Base-by-base conservation (phyloP, 1,140 invertebrate genomes). In the Rhagoletis pomonella region DNA sequence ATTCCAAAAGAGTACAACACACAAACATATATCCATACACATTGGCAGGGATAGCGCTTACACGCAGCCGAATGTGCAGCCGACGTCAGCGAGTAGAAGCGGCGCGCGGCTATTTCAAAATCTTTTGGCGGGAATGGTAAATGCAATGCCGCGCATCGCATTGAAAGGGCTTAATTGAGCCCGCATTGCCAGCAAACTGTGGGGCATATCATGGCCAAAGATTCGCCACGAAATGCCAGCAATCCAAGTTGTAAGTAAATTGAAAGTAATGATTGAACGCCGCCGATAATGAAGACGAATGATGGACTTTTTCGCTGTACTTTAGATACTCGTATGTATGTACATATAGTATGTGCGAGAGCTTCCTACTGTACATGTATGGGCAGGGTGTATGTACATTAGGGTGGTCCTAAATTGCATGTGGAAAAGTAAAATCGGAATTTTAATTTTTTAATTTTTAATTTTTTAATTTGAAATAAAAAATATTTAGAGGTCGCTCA, bases 251-350 rank as follows among this genome's bases (percentile, higher is more conserved):
- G 42, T 73, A 73, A 73, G 67, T 73, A 73, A 73, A 73, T 73
- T 73, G 73, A 81, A 55, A 81, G 73, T 55, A 81, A 81, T 81
- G 73, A 81, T 81, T 81, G 73, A 81, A 55, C 47, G 73, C 47
- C 73, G 44, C 47, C n/a, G 73, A 81, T 81, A 81, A 81, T 81
- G 73, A 81, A 81, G 73, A 81, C 73, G 73, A 81, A 81, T 81
- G 73, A 29, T 81, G 73, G n/a, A 81, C 47, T 17, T 12, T n/a
- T 17, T 17, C n/a, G 44, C 44, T 29, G 29, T 29, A 29, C 29
- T 29, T 29, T 29, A 29, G 29, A 29, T 29, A 29, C 29, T 29
- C 29, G 29, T 29, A 29, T 29, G 29, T 29, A 29, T 29, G 29
- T 29, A 29, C 29, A 29, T 29, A 29, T 29, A 29, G 29, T 29